Conservation (phyloP, 2,797 vertebrate genomes). For the Cyclura pinguis region DNA sequence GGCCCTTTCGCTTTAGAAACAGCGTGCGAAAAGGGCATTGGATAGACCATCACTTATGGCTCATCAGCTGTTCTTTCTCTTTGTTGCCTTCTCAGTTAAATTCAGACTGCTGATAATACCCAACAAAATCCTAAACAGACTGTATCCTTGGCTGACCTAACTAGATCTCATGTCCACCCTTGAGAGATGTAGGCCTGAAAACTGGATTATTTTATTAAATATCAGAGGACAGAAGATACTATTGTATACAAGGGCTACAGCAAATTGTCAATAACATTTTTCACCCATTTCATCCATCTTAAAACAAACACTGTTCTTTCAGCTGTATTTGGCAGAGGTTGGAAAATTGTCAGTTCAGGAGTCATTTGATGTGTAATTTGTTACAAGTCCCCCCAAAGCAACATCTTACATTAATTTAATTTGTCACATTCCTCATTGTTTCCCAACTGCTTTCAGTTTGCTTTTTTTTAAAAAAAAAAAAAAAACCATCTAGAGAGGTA, state of each 20-base stretch:
- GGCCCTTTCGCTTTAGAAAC: too few relatives aligned
- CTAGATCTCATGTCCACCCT: background rate
- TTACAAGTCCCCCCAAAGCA: background rate
- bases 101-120: background rate
- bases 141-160: background rate
- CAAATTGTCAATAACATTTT: too few relatives aligned
- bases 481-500: too few relatives aligned
- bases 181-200: too few relatives aligned
- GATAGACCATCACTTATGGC: background rate
- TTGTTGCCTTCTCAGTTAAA: background rate
- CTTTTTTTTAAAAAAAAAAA: too few relatives aligned
- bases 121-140: background rate
- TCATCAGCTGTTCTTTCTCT: background rate
- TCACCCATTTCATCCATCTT: background rate
- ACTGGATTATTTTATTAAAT: too few relatives aligned
- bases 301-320: background rate
- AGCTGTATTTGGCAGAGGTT: background rate
- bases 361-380: background rate
- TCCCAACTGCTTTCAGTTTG: too few relatives aligned
- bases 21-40: too few relatives aligned
- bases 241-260: too few relatives aligned
- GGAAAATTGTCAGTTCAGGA: background rate
- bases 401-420: background rate
- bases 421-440: too few relatives aligned
- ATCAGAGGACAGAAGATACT: too few relatives aligned